Conservation (phyloP, 2,888 invertebrate species). For the Allolobophora icterica region DNA sequence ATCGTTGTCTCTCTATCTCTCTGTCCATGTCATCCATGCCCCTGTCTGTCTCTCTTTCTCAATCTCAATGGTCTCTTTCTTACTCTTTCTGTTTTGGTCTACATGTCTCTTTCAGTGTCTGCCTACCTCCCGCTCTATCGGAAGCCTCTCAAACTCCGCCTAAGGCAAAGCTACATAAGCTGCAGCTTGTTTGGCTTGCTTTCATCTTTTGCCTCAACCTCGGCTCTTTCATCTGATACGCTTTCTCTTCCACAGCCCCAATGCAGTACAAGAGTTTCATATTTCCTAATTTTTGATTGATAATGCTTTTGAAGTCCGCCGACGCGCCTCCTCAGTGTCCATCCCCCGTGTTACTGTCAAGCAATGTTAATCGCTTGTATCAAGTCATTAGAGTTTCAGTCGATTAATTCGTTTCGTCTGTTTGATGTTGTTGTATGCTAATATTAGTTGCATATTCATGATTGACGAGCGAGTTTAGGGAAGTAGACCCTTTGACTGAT, state of each 20-base stretch:
- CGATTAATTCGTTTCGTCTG: not conserved
- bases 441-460: not conserved
- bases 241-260: not conserved
- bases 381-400: not conserved
- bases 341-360: not conserved
- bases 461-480: not conserved
- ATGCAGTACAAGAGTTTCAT: not conserved
- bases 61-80: too few species aligned
- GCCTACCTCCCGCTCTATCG: too few species aligned
- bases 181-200: not conserved
- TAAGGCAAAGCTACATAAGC: not conserved
- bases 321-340: not conserved
- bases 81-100: too few species aligned
- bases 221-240: not conserved
- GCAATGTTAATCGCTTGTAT: conserved; percentile 2
- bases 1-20: too few species aligned
- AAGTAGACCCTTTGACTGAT: not conserved
- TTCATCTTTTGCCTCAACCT: not conserved
- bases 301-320: conserved; percentile 5
- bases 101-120: too few species aligned
- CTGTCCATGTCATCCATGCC: not conserved
- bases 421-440: not conserved
- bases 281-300: conserved; percentile 4
- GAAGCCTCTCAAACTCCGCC: not conserved
- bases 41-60: not conserved